Conservation (phyloP, 1,140 invertebrate genomes). For the Panonychus citri region DNA sequence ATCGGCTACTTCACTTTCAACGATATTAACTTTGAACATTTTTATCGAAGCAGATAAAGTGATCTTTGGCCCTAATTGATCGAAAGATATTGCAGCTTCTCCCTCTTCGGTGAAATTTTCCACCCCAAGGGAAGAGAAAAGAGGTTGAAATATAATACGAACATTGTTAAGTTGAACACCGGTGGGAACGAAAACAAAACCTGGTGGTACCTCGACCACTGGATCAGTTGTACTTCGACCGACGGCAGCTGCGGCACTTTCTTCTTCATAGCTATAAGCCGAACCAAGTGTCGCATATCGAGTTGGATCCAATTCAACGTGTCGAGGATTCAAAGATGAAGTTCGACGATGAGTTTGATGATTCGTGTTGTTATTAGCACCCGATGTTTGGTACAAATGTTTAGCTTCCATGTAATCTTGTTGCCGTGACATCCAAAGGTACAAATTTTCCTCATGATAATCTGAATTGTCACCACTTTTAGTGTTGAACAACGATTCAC, state of each 20-base stretch:
- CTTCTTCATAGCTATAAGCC: background rate
- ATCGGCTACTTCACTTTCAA: slow-evolving; percentile 38
- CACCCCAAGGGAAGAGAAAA: slow-evolving; percentile 56
- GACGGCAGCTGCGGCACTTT: background rate
- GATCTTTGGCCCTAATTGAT: slow-evolving; percentile 68
- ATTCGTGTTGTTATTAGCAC: too few species aligned
- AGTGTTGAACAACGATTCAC: background rate
- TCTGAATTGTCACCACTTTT: background rate
- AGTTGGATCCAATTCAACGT: background rate
- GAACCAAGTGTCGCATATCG: slow-evolving; percentile 1
- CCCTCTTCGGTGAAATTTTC: slow-evolving; percentile 23
- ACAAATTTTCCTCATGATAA: slow-evolving; percentile 45
- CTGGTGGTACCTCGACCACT: slow-evolving; percentile 13
- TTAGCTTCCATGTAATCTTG: slow-evolving; percentile 32
- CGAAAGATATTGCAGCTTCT: slow-evolving; percentile 16
- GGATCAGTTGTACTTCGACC: too few species aligned
- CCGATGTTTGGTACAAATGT: slow-evolving; percentile 3
- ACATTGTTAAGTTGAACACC: slow-evolving; percentile 61
- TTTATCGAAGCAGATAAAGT: slow-evolving; percentile 65
- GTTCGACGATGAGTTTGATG: background rate
- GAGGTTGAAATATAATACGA: slow-evolving; percentile 71
- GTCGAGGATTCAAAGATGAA: background rate
- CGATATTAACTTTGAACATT: slow-evolving; percentile 70
- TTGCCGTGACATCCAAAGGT: slow-evolving; percentile 85
- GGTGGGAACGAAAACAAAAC: slow-evolving; percentile 29